Conservation (phyloP, 2,888 invertebrate genomes). For the Meandrusa payeni region DNA sequence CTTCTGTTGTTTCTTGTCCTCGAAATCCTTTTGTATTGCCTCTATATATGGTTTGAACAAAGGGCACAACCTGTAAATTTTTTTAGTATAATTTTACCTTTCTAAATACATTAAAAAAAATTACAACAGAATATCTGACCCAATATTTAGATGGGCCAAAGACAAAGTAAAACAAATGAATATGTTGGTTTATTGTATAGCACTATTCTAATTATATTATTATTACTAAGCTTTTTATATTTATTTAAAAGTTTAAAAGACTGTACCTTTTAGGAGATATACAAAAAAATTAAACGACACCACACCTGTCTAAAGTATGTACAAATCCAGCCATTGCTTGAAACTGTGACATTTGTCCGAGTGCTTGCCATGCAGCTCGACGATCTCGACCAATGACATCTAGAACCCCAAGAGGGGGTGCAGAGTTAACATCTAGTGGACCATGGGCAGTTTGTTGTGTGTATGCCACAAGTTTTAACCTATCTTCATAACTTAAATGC, state of each 20-base stretch:
- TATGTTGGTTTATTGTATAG: too few species aligned
- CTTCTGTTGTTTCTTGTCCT: conserved; percentile 84
- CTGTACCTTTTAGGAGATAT: too few species aligned
- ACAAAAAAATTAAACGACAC: too few species aligned
- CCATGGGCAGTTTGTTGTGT: conserved; percentile 96
- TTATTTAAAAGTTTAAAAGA: too few species aligned
- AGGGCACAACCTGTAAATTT: conserved; percentile 89
- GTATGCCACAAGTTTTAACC: conserved; percentile 93
- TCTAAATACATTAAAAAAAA: too few species aligned
- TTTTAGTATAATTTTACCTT: too few species aligned
- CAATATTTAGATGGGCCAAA: too few species aligned
- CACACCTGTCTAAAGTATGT: conserved; percentile 87
- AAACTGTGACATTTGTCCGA: conserved; percentile 91
- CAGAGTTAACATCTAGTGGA: conserved; percentile 85
- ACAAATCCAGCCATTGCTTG: conserved; percentile 97
- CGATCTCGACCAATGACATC: conserved; percentile 97
- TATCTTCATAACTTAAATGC: conserved; percentile 96
- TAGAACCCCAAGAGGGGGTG: conserved; percentile 92
- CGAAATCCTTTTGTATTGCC: conserved; percentile 93
- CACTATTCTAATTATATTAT: too few species aligned
- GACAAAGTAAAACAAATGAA: too few species aligned
- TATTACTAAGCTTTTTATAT: too few species aligned
- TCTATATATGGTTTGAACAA: conserved; percentile 94
- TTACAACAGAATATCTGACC: too few species aligned
- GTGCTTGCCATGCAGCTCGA: conserved; percentile 94